These are phyloP conservation scores for Gouania willdenowi DNA, from an alignment of 2,797 vertebrate species.

Conservation along the genomic window DNA sequence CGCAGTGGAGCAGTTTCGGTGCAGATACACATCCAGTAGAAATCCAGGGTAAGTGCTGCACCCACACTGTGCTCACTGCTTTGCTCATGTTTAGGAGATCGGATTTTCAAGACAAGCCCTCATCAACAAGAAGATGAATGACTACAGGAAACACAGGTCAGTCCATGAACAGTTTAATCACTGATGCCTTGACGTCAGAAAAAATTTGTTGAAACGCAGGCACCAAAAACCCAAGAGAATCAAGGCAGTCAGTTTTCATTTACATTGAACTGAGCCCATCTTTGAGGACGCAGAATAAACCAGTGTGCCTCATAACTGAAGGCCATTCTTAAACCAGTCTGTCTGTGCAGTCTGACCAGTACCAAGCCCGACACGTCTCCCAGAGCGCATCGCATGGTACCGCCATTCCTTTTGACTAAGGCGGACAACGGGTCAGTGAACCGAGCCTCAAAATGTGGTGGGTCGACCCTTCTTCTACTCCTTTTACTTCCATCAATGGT, in stretches of 20 bases:
- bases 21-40: too few relatives aligned
- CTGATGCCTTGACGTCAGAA: too few relatives aligned
- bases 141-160: constrained; percentile 92
- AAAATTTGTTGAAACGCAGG: too few relatives aligned
- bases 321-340: background rate
- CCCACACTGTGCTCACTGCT: background rate
- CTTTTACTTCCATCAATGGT: too few relatives aligned
- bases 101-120: constrained; percentile 91
- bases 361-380: constrained; percentile 86
- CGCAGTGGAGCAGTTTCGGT: too few relatives aligned
- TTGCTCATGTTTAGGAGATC: constrained; percentile 78
- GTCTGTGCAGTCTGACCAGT: constrained; percentile 77
- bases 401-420: constrained; percentile 84
- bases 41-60: too few relatives aligned
- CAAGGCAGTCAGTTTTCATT: background rate
- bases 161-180: too few relatives aligned
- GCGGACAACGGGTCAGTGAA: constrained; percentile 63
- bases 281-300: background rate
- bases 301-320: background rate
- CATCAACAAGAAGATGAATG: constrained; percentile 96
- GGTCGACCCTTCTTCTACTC: constrained; percentile 1
- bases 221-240: too few relatives aligned
- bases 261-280: background rate
- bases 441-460: constrained; percentile 76
- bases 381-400: constrained; percentile 82